Evolutionary conservation across 2,113 vertebrate species (phyloP).

Genomic region (Oncorhynchus keta): DNA sequence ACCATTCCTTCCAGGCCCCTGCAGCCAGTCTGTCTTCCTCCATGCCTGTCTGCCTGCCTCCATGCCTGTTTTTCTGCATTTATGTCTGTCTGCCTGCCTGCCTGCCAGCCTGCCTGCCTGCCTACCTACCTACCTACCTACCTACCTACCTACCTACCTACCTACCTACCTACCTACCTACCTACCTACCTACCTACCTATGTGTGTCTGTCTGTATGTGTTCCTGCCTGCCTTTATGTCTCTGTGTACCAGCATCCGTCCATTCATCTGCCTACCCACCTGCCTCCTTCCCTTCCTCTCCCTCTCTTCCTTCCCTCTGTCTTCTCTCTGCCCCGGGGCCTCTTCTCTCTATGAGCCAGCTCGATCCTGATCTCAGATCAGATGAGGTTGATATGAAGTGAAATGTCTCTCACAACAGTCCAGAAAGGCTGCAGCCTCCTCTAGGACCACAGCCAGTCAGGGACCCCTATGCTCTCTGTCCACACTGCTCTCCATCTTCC

Average conservation of each 20-base stretch:
- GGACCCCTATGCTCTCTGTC: not conserved
- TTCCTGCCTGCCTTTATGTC: no score
- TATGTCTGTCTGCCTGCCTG: no score
- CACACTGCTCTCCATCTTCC: not conserved
- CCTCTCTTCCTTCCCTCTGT: not conserved
- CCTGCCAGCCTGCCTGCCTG: rapidly evolving
- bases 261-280: not conserved
- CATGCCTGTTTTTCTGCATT: no score
- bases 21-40: not conserved
- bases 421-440: not conserved
- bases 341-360: not conserved
- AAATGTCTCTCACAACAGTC: constrained; percentile 38
- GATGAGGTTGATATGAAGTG: constrained; percentile 48
- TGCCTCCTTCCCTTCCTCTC: not conserved
- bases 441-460: not conserved
- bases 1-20: not conserved
- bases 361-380: constrained; percentile 35
- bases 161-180: no score
- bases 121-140: no score
- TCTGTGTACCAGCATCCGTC: no score
- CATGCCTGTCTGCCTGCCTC: not conserved
- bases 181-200: no score
- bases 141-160: no score
- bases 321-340: constrained; percentile 19
- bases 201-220: rapidly evolving